phyloP scores from a whole-genome alignment of 2,113 vertebrate species.

The Gymnogyps californianus region DNA sequence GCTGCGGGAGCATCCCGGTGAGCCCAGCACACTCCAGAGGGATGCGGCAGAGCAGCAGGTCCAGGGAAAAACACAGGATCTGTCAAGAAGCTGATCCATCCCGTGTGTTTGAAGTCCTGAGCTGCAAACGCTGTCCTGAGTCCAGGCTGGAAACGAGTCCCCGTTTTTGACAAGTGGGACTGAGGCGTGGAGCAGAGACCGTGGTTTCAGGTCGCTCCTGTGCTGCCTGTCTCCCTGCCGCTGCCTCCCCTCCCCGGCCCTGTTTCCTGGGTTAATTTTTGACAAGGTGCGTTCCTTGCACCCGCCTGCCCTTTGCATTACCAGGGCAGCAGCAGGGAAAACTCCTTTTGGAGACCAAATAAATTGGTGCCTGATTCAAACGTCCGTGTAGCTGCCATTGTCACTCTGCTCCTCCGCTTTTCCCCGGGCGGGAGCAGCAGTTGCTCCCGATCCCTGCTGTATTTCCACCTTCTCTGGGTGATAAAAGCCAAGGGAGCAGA shows the following conservation, averaged over 20 bases:
- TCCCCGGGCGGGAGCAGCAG: fast-evolving
- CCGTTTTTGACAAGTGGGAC: background rate
- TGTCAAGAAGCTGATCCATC: background rate
- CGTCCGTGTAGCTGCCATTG: fast-evolving
- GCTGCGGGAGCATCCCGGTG: background rate
- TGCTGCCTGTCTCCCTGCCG: background rate
- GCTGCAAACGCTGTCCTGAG: background rate
- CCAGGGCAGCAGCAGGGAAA: background rate
- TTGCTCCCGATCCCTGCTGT: background rate
- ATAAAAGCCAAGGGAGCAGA: background rate
- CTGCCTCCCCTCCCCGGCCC: background rate
- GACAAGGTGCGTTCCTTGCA: background rate
- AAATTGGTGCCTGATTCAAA: background rate
- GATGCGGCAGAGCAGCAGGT: background rate
- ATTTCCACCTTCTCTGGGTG: background rate
- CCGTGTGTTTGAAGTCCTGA: fast-evolving
- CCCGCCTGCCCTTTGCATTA: background rate
- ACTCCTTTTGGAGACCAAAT: background rate
- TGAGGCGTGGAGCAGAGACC: background rate
- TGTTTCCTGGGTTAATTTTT: slow-evolving; percentile 34
- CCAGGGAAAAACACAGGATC: background rate
- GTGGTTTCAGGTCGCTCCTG: background rate
- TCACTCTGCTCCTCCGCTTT: background rate
- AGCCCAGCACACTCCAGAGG: fast-evolving
- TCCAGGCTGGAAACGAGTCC: background rate